Base-by-base conservation (phyloP, 1,140 invertebrate genomes). In the Eurosta solidaginis region DNA sequence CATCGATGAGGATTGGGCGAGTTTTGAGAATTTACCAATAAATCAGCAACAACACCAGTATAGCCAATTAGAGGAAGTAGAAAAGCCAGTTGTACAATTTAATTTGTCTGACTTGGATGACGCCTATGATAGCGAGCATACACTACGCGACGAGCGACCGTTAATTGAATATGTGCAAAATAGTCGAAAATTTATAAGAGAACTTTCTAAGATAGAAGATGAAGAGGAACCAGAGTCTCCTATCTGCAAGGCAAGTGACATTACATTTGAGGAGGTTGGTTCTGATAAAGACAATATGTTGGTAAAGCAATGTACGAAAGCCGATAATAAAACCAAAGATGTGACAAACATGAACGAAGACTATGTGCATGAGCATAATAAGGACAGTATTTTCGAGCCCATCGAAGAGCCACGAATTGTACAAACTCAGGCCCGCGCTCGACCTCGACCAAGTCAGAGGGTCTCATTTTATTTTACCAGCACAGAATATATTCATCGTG, bases 1-100 rank as follows among this genome's bases (percentile, higher is more conserved):
- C 74, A 86, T 86, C 52, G 85, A 86, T n/a, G 85, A 86, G 29
- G 85, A 86, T 49, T 86, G 85, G 85, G 83, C 82, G 25, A 86
- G 82, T 78, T 86, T 86, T 79, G 83, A 82, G 40, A 81, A 86
- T 45, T 80, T 86, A 17, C 79, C n/a, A 12, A 33, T 14, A 12
- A 44, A 36, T 4, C 45, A 76, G 9, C 22, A 52, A 73, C 1
- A 4, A 68, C 29, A 9, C 36, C 12, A 40, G 36, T 22, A 54
- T 40, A 76, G n/a, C 12, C 25, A 44, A 59, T 5, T 22, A 44
- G 20, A 22, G 6, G 20, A 25, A 6, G 3, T 14, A 44, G 29
- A 12, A 45, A 49, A 76, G 17, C 17, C n/a, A 14, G 29, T 47
- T n/a, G 75, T 76, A 2, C 42, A 76, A 42, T 76, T 52, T 5